Base-by-base conservation (phyloP, 2,797 vertebrate species). In the Lepilemur septentrionalis region DNA sequence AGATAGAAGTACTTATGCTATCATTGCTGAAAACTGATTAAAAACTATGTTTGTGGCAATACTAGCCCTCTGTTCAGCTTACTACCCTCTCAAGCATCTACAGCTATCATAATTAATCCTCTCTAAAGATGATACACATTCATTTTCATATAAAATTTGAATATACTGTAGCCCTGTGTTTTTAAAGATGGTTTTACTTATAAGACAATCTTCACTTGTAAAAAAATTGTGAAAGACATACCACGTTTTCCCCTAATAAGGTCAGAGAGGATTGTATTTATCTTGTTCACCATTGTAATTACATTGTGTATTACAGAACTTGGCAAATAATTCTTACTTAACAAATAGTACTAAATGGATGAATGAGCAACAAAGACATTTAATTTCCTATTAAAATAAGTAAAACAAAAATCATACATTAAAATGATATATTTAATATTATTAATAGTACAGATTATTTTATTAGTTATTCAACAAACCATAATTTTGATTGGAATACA, bases 401-500 rank as follows among this genome's bases (percentile, higher is more conserved):
- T 69, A 13, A 9, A 32, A 13, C 43, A 73, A 65, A 3, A 55
- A 0, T 17, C 14, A 30, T 57, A 65, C 82, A 94, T 46, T 10
- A 80, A 84, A 95, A 52, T 43, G 30, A 89, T 89, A 38, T n/a
- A 95, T 97, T 89, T 78, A 80, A 82, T 89, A 83, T 69, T 43
- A 57, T 23, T 57, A 57, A 57, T 57, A 17, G 75, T 52, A 70
- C 78, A 93, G 63, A 70, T 82, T 11, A 95, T 59, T 98, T 96
- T 73, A 95, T 93, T n/a, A n/a, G 28, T 61, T 52, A n/a, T 84
- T 96, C 86, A 90, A 97, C 81, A 73, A 94, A 86, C 23, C 70
- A 69, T 85, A 82, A 93, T 73, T 67, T 87, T 93, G 97, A 94
- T 89, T 90, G 86, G 41, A 96, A 92, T 48, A 92, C 92, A 96